Evolutionary conservation across 1,140 invertebrate species (phyloP), one percentile per base, ranked within the genome.

Genomic region (Drosophila micromelanica): DNA sequence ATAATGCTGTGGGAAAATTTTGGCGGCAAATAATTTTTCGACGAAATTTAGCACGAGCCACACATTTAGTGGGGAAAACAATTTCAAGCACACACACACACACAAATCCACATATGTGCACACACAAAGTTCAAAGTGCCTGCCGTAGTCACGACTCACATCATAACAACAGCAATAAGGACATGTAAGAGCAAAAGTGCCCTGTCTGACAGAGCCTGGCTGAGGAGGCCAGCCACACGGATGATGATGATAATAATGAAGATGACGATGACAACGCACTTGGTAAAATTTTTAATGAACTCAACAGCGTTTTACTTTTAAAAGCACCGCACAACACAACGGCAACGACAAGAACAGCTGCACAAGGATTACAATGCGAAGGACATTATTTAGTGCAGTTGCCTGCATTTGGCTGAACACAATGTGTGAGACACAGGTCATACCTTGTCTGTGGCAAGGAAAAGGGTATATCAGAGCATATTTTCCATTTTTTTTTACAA

Each of bases 281-380:
- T 87, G 87, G 78, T 86, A 67, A 78, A 86, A 82, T 87, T 86
- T 86, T 78, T 81, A 86, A 86, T 86, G 82, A 87, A 81, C 82
- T 86, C 82, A 82, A 87, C 82, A 87, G 48, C 82, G 78, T 86
- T 86, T 87, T 87, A 86, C 82, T 86, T 70, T 86, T 76, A 78
- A 85, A 70, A 59, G 38, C 65, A 51, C 45, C 35, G 60, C 35
- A 43, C 5, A 27, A 27, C 27, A 63, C 43, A 69, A 62, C 30
- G 49, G 51, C 61, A 42, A n/a, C 13, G 35, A 17, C 57, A 61
- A 17, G 30, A 61, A 23, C 43, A 17, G 9, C 37, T 55, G 62
- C 54, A 55, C 43, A 55, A 38, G 63, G 42, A 54, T 67, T 54
- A 43, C 45, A 45, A 20, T n/a, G 30, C 11, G 40, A 73, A 73